Conservation (phyloP, 2,888 invertebrate genomes). For the Phaonia tiefii region DNA sequence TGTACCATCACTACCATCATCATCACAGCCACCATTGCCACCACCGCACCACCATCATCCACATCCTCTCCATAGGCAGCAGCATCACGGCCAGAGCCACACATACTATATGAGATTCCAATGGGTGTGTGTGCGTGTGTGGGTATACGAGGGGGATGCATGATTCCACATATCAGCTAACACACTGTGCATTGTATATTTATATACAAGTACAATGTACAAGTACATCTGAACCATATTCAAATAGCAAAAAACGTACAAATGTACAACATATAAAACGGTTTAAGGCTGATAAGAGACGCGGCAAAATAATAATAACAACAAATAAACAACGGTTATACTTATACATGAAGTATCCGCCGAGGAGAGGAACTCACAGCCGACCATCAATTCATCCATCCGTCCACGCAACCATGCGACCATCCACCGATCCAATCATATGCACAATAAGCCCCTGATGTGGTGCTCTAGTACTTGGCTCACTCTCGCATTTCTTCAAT, state of each 20-base stretch:
- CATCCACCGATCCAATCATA: slow-evolving; percentile 15
- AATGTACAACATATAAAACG: slow-evolving; percentile 65
- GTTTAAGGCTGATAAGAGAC: slow-evolving; percentile 67
- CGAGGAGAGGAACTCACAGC: neutral
- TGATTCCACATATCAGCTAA: slow-evolving; percentile 3
- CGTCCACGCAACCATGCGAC: slow-evolving; percentile 4
- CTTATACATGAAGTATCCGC: neutral
- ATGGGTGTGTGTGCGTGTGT: neutral
- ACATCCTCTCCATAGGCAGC: slow-evolving; percentile 6
- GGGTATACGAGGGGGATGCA: neutral
- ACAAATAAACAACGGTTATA: slow-evolving; percentile 53
- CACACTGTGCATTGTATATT: slow-evolving; percentile 6
- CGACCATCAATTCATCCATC: neutral
- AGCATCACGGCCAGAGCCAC: neutral
- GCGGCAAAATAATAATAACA: slow-evolving; percentile 56
- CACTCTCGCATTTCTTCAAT: neutral
- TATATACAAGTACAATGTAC: neutral
- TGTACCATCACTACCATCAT: slow-evolving; percentile 51
- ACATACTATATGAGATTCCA: neutral
- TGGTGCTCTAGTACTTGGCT: neutral
- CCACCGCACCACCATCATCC: neutral
- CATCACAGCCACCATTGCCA: neutral
- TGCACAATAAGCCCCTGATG: slow-evolving; percentile 17
- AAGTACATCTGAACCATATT: slow-evolving; percentile 64
- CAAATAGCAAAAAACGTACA: slow-evolving; percentile 65